Evolutionary conservation across 2,888 invertebrate genomes (phyloP).

Genomic region (Platycnemis pennipes): DNA sequence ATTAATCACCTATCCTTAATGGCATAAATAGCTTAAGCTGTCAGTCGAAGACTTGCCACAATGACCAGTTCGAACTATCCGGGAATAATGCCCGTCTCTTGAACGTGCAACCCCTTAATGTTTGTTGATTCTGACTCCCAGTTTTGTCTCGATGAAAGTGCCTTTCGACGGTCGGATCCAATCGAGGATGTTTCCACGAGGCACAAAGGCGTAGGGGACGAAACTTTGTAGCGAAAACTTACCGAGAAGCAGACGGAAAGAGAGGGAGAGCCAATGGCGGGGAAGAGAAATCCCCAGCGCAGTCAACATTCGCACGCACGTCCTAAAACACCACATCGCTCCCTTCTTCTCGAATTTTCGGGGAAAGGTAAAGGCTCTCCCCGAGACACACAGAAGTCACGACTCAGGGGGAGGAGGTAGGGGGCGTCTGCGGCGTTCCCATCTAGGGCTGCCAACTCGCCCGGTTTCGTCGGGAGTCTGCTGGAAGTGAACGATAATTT

Average conservation of each 20-base stretch:
- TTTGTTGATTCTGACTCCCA: neutral
- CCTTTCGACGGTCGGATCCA: neutral
- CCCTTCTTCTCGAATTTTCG: neutral
- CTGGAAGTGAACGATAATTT: no score
- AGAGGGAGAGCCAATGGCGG: neutral
- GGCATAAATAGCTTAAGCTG: no score
- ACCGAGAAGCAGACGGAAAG: neutral
- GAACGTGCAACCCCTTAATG: no score
- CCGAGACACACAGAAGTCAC: neutral
- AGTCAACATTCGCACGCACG: neutral
- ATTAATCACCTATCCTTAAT: no score
- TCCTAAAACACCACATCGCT: neutral
- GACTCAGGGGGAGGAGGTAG: neutral
- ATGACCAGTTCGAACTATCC: no score
- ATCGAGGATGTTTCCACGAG: neutral
- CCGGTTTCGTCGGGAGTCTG: no score
- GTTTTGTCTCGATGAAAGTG: neutral
- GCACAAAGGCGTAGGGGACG: neutral
- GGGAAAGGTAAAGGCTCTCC: neutral
- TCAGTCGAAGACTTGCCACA: no score
- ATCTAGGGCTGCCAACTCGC: neutral
- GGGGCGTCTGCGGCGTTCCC: neutral
- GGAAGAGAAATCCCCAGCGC: neutral
- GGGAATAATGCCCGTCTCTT: no score
- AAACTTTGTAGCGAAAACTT: neutral